Evolutionary conservation across 2,888 invertebrate species (phyloP).

Genomic region (Platycheirus rosarum): DNA sequence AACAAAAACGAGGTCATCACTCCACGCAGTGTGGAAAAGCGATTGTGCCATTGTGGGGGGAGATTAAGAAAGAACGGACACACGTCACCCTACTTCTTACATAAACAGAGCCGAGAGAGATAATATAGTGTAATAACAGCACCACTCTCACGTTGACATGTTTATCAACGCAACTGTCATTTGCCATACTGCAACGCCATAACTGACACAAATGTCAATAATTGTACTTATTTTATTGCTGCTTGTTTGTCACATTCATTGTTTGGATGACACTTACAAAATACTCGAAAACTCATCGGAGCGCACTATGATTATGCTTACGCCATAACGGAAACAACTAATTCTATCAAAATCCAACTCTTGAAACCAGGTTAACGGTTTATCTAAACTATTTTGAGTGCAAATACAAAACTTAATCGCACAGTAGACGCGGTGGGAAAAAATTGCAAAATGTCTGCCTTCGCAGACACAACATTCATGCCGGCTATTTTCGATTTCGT

Average conservation of each 20-base stretch:
- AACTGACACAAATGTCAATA: slow-evolving; percentile 4
- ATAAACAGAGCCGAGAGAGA: neutral
- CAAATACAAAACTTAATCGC: no score
- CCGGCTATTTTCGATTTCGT: slow-evolving; percentile 47
- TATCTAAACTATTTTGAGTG: slow-evolving; percentile 16
- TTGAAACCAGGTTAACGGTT: slow-evolving; percentile 26
- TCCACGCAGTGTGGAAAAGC: slow-evolving; percentile 31
- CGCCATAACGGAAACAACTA: slow-evolving; percentile 3
- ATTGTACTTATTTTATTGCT: neutral
- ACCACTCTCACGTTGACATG: neutral
- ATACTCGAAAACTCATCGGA: slow-evolving; percentile 9
- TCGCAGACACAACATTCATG: slow-evolving; percentile 25
- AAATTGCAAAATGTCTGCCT: slow-evolving; percentile 41
- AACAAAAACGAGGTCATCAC: slow-evolving; percentile 59
- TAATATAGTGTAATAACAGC: neutral
- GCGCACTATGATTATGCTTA: neutral
- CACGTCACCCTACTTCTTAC: neutral
- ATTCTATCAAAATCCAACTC: slow-evolving; percentile 2
- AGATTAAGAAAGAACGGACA: slow-evolving; percentile 41
- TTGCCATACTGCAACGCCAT: neutral
- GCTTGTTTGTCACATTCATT: neutral
- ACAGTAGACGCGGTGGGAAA: neutral
- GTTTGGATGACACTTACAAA: neutral
- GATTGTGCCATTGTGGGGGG: no score
- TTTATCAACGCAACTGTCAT: slow-evolving; percentile 11